These are phyloP conservation scores for western clawed frog (Xenopus tropicalis) DNA, from an alignment of 2,113 vertebrate genomes.

Conservation along the genomic window DNA sequence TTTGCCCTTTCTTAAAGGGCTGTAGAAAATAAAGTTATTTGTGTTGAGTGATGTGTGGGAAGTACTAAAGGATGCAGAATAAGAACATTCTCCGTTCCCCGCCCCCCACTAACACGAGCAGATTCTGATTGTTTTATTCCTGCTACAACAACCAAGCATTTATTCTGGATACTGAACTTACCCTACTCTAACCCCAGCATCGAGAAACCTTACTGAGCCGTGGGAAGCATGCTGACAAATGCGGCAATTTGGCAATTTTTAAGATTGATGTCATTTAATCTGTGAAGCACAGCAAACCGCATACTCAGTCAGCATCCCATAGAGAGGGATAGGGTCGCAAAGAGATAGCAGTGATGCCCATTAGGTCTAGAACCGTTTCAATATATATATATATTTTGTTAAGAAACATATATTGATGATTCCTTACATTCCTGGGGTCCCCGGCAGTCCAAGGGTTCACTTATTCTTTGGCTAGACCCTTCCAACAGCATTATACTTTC, in stretches of 20 bases:
- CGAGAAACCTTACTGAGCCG: slow-evolving; percentile 4
- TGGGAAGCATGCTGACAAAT: slow-evolving; percentile 17
- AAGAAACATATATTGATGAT: too few relatives aligned
- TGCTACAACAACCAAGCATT: slow-evolving; percentile 5
- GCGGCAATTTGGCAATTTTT: slow-evolving; percentile 1
- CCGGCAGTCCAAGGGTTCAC: too few relatives aligned
- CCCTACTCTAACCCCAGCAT: not conserved
- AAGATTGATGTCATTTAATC: too few relatives aligned
- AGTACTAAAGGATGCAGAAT: not conserved
- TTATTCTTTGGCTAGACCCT: too few relatives aligned
- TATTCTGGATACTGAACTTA: not conserved
- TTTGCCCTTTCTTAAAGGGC: slow-evolving; percentile 39
- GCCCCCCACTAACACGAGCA: not conserved
- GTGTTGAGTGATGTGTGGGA: slow-evolving; percentile 1
- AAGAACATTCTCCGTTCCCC: not conserved
- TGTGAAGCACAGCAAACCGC: too few relatives aligned
- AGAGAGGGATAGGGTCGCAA: too few relatives aligned
- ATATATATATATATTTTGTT: too few relatives aligned
- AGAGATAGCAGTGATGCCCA: too few relatives aligned
- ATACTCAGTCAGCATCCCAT: too few relatives aligned
- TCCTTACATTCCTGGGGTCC: too few relatives aligned
- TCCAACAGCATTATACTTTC: too few relatives aligned
- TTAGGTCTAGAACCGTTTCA: too few relatives aligned
- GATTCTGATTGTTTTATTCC: slow-evolving; percentile 8
- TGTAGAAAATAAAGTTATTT: slow-evolving; percentile 45